phyloP scores from a whole-genome alignment of 2,797 vertebrate species.

The Rhinogobio ventralis region DNA sequence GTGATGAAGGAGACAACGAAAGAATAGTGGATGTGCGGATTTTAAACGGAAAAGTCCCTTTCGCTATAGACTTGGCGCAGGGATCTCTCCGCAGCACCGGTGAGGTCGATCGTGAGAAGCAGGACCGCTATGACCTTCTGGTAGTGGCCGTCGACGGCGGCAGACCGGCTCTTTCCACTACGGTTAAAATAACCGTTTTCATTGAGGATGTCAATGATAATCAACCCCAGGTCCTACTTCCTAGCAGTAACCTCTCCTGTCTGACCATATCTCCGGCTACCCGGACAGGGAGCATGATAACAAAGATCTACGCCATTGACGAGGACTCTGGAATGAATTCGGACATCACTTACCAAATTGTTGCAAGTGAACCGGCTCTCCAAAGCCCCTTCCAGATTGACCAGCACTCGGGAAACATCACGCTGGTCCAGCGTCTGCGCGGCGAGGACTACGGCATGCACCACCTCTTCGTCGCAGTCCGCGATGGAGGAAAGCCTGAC shows the following conservation, averaged over 20 bases:
- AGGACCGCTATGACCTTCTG: slow-evolving; percentile 76
- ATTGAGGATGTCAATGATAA: slow-evolving; percentile 86
- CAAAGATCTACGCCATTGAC: slow-evolving; percentile 80
- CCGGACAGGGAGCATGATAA: slow-evolving; percentile 70
- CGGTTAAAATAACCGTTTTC: slow-evolving; percentile 77
- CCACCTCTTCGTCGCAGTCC: slow-evolving; percentile 78
- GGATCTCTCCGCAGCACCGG: slow-evolving; percentile 71
- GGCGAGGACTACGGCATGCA: slow-evolving; percentile 76
- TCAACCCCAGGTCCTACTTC: slow-evolving; percentile 79
- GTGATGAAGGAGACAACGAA: slow-evolving; percentile 77
- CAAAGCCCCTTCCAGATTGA: slow-evolving; percentile 76
- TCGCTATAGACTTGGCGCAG: slow-evolving; percentile 73
- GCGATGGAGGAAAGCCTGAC: slow-evolving; percentile 77
- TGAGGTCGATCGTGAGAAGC: slow-evolving; percentile 76
- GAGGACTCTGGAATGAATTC: slow-evolving; percentile 81
- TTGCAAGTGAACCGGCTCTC: slow-evolving; percentile 58
- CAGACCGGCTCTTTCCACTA: slow-evolving; percentile 72
- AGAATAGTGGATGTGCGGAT: slow-evolving; percentile 71
- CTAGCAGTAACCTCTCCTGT: slow-evolving; percentile 81
- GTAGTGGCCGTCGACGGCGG: slow-evolving; percentile 77
- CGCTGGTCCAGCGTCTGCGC: slow-evolving; percentile 69
- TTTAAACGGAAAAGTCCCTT: slow-evolving; percentile 70
- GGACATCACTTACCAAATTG: slow-evolving; percentile 77
- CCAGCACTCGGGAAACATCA: slow-evolving; percentile 77
- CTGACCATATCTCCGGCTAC: slow-evolving; percentile 73